Evolutionary conservation across 2,888 invertebrate genomes (phyloP).

Genomic region (Plagodis dolabraria): DNA sequence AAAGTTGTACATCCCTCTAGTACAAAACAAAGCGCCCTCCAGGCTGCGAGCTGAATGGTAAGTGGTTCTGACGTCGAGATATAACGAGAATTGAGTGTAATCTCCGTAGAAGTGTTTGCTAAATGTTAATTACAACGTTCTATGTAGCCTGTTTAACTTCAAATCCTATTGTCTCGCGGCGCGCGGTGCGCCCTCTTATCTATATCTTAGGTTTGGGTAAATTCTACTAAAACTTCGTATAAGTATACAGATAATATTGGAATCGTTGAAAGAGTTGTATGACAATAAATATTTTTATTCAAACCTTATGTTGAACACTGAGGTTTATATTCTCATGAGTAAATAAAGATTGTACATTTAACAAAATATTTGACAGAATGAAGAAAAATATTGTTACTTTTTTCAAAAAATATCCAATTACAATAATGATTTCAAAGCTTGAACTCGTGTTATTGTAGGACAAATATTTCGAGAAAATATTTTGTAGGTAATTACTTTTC

Average conservation of each 20-base stretch:
- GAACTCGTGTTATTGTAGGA: too few relatives aligned
- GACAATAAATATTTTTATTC: neutral
- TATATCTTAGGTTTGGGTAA: neutral
- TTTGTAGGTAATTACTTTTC: too few relatives aligned
- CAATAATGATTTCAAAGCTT: too few relatives aligned
- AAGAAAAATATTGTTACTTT: too few relatives aligned
- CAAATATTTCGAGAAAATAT: too few relatives aligned
- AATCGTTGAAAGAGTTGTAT: neutral
- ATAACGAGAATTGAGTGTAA: slow-evolving; percentile 27
- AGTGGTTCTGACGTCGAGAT: slow-evolving; percentile 1
- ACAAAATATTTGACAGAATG: too few relatives aligned
- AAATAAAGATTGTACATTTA: too few relatives aligned
- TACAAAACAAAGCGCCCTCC: slow-evolving; percentile 11
- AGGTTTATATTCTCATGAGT: too few relatives aligned
- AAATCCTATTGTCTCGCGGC: slow-evolving; percentile 14
- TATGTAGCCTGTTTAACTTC: slow-evolving; percentile 2
- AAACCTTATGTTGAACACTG: too few relatives aligned
- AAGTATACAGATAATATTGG: neutral
- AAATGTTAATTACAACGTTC: slow-evolving; percentile 30
- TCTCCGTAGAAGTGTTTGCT: slow-evolving; percentile 25
- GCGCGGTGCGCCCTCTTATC: neutral
- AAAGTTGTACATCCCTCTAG: slow-evolving; percentile 15
- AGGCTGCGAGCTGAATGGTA: slow-evolving; percentile 10
- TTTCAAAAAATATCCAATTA: too few relatives aligned
- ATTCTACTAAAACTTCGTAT: neutral